Evolutionary conservation across 2,113 vertebrate species (phyloP), one percentile per base, ranked within the genome.

Genomic region (Cyprinodon tularosa): DNA sequence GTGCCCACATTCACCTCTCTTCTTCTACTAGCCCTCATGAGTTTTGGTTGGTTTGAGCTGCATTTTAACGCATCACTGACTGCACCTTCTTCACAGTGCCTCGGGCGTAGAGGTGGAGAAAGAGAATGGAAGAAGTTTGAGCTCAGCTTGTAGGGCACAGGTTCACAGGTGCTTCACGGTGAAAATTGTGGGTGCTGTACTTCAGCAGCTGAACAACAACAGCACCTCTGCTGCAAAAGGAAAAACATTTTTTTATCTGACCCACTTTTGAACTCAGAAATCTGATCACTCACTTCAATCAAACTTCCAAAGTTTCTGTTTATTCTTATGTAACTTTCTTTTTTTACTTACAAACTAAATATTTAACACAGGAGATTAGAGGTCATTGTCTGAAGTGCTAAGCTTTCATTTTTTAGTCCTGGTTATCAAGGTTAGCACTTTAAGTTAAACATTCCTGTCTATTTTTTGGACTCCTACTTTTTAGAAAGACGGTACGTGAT

Each of bases 51-150:
- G 88, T 85, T 90, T 78, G 86, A 86, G 87, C 81, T 91, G 81
- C 89, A 76, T 90, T 71, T 88, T 82, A 89, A 86, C 89, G 84
- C 90, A 91, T 87, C 83, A 88, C 88, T 91, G 89, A 88, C 89
- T 93, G 85, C 87, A 92, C 86, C 90, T 91, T 82, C 89, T 86
- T 82, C 66, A 74, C 88, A 75, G 64, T 69, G 91, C 92, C 91
- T 88, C 77, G 36, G 89, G 86, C 78, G 53, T 39, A 42, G 78
- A 89, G 89, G 84, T 84, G 83, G 72, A 83, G 82, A 82, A 68
- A 3, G 65, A 62, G 39, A 38, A 48, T 69, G 65, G 76, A 84
- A 75, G 75, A 88, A 81, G 87, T 84, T 85, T 75, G 66, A 81
- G 78, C 84, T 87, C 80, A 76, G 71, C 81, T 81, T 72, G 82